These are phyloP conservation scores for Hypsopygia costalis DNA, from an alignment of 2,888 invertebrate species.

Conservation along the genomic window DNA sequence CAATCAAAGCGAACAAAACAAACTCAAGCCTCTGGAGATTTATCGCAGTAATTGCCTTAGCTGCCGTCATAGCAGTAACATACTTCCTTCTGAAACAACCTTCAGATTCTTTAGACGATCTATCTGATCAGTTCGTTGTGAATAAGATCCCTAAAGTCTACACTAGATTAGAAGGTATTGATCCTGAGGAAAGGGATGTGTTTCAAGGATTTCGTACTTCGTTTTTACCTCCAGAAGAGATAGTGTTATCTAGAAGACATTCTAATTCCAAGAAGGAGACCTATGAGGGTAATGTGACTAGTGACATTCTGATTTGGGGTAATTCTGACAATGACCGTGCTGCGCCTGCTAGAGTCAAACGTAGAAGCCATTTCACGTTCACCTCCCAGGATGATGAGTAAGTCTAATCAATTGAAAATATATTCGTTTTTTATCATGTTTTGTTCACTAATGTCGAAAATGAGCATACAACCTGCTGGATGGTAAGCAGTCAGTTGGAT, in stretches of 20 bases:
- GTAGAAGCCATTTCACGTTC: constrained; percentile 50
- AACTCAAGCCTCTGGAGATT: constrained; percentile 51
- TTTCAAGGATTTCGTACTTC: constrained; percentile 83
- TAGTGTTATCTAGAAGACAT: constrained; percentile 54
- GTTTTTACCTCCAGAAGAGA: constrained; percentile 79
- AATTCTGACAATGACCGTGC: constrained; percentile 26
- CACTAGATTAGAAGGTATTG: constrained; percentile 53
- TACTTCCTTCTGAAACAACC: constrained; percentile 47
- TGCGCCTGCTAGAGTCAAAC: constrained; percentile 49
- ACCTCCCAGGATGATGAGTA: constrained; percentile 52
- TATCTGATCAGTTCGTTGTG: constrained; percentile 54
- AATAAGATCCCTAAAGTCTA: constrained; percentile 59
- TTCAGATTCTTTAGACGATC: constrained; percentile 47
- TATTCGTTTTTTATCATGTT: too few relatives aligned
- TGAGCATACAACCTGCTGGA: too few relatives aligned
- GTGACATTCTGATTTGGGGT: constrained; percentile 53
- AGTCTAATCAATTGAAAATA: too few relatives aligned
- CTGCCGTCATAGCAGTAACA: constrained; percentile 31
- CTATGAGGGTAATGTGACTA: constrained; percentile 46
- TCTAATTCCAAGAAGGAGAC: constrained; percentile 30
- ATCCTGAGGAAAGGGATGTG: constrained; percentile 80
- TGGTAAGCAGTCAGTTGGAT: too few relatives aligned
- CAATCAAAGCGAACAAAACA: constrained; percentile 45
- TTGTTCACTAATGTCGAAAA: too few relatives aligned
- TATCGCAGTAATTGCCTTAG: constrained; percentile 33